Base-by-base conservation (phyloP, 2,888 invertebrate species). In the Cryptosula pallasiana region DNA sequence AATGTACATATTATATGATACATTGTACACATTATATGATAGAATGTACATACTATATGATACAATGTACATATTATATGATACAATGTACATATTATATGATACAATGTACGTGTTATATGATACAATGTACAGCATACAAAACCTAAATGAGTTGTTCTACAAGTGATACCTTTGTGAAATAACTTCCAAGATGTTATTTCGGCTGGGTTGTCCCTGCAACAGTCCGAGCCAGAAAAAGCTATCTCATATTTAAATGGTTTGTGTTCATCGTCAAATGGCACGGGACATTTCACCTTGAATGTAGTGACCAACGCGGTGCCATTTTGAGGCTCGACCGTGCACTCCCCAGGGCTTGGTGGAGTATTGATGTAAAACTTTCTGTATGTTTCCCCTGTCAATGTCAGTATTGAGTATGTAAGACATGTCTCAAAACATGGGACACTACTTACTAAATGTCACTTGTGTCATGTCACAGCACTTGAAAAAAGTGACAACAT, bases 171-270 rank as follows among this genome's bases (percentile, higher is more conserved):
- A 63, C 63, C 63, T 63, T 3, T 5, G 32, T 63, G 63, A 32
- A 63, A 63, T 16, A 13, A 63, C 32, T 27, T 63, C 63, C 63
- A 63, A 32, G 5, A 13, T 3, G 63, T 27, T 25, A 32, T 34
- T 13, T 27, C 32, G 25, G 20, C 29, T 29, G 63, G 63, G 9
- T 25, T 32, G n/a, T 63, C 63, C 16, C 1, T 2, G 27, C 63
- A 63, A 32, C 63, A 63, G 34, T 20, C 13, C 2, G 63, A 63
- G 3, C 32, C 63, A 63, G 63, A 27, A 34, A 32, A 29, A 16
- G 71, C 25, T 13, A 71, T 35, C 58, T 71, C 57, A 25, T 71
- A 71, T 3, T 9, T 34, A n/a, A 63, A 35, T 13, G 71, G 71
- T 35, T 23, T 27, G 27, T 71, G 57, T 20, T 57, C 58, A n/a